A percentile compares a stretch with the other conserved stretches of the same genome.
Evolutionary conservation across 2,113 vertebrate genomes (phyloP).

Genomic region (Clinocottus analis): DNA sequence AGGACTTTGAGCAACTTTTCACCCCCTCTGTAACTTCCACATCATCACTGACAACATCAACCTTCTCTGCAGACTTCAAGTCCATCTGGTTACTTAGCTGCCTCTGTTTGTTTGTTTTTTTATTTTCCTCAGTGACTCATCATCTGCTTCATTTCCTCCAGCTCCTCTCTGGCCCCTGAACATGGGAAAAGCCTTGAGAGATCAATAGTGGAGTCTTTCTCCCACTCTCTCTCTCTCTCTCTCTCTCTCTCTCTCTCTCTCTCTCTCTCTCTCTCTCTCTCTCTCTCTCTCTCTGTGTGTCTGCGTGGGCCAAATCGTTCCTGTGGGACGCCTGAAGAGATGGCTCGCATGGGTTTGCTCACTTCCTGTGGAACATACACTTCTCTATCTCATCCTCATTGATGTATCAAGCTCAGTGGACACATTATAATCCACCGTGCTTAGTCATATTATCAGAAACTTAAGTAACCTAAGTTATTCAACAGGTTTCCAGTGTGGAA

Average conservation of each 20-base stretch:
- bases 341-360: conserved; percentile 45
- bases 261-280: conserved; percentile 66
- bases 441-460: conserved; percentile 30
- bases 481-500: conserved; percentile 58
- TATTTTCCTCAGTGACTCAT: conserved; percentile 70
- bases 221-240: conserved; percentile 52
- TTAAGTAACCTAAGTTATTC: conserved; percentile 13
- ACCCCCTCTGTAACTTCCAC: conserved; percentile 36
- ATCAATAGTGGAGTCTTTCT: conserved; percentile 71
- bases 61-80: conserved; percentile 47
- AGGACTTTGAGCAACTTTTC: conserved; percentile 22
- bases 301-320: conserved; percentile 58
- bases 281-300: conserved; percentile 34
- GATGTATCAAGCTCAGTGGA: conserved; percentile 29
- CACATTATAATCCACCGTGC: conserved; percentile 12
- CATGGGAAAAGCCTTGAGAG: conserved; percentile 76
- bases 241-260: conserved; percentile 53
- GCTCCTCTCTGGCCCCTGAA: conserved; percentile 61
- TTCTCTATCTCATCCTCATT: conserved; percentile 19
- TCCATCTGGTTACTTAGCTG: conserved; percentile 75
- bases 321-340: conserved; percentile 64
- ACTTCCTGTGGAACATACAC: conserved; percentile 68
- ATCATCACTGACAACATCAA: conserved; percentile 26
- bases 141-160: conserved; percentile 70
- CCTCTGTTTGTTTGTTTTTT: conserved; percentile 74